Evolutionary conservation across 2,888 invertebrate genomes (phyloP).

Genomic region (Galerucella nymphaeae): DNA sequence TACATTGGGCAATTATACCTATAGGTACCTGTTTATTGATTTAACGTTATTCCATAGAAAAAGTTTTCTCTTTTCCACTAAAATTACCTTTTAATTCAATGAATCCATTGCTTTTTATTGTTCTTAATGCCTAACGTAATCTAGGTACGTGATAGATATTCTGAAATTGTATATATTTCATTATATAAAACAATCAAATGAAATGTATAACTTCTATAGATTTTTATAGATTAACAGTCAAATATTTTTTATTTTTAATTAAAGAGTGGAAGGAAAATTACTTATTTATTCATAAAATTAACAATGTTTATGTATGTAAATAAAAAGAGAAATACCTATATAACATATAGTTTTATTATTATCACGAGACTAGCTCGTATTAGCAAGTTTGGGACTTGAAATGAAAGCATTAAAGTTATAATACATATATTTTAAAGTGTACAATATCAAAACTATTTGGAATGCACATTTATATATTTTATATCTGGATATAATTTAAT

Average conservation of each 20-base stretch:
- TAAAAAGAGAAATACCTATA: slow-evolving; percentile 22
- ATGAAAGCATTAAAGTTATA: not conserved
- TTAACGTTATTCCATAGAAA: too few species aligned
- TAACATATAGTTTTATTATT: not conserved
- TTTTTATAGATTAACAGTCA: slow-evolving; percentile 32
- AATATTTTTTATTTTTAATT: slow-evolving; percentile 34
- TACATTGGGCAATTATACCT: not conserved
- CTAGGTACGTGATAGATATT: not conserved
- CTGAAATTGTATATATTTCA: not conserved
- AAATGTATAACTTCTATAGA: slow-evolving; percentile 24
- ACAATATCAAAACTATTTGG: slow-evolving; percentile 31
- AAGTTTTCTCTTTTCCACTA: too few species aligned
- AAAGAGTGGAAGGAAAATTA: slow-evolving; percentile 23
- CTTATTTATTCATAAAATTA: slow-evolving; percentile 32
- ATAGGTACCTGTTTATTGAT: too few species aligned
- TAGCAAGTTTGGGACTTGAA: not conserved
- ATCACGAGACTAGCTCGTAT: too few species aligned
- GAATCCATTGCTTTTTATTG: too few species aligned
- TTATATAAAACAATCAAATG: slow-evolving; percentile 6
- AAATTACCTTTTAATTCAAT: too few species aligned
- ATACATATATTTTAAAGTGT: slow-evolving; percentile 26
- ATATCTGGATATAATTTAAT: not conserved
- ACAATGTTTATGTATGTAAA: slow-evolving; percentile 35
- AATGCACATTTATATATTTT: slow-evolving; percentile 17
- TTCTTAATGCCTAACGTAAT: not conserved